Conservation (phyloP, 2,888 invertebrate genomes). For the Hirtodrosophila trivittata region DNA sequence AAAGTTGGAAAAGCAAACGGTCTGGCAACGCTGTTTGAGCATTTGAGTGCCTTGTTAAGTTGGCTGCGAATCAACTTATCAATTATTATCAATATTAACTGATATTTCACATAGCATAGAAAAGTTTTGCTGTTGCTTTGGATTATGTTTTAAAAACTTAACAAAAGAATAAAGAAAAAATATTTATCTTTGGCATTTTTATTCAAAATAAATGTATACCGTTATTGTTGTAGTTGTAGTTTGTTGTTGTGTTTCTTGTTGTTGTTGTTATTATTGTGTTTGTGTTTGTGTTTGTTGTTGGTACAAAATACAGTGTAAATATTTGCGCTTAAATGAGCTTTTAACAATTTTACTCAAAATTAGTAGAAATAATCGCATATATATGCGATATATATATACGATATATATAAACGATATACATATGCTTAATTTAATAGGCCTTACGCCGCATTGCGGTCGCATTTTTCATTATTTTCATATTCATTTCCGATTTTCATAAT, state of each 20-base stretch:
- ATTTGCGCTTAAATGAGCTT: conserved; percentile 62
- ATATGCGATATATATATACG: conserved; percentile 43
- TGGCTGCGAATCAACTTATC: too few species aligned
- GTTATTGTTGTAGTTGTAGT: conserved; percentile 52
- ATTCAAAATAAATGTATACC: conserved; percentile 77
- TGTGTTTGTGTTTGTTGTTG: conserved; percentile 28
- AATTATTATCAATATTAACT: too few species aligned
- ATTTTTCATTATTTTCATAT: conserved; percentile 22
- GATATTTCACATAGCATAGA: too few species aligned
- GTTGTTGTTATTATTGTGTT: too few species aligned
- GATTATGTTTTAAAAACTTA: too few species aligned
- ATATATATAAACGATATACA: too few species aligned
- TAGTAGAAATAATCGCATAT: conserved; percentile 53
- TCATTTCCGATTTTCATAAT: conserved; percentile 9
- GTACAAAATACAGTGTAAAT: conserved; percentile 65
- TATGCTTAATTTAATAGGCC: conserved; percentile 72
- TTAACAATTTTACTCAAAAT: conserved; percentile 59
- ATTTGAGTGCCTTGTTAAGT: too few species aligned
- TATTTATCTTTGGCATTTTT: conserved; percentile 77
- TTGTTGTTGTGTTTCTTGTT: too few species aligned
- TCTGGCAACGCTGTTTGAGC: too few species aligned
- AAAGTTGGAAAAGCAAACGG: too few species aligned
- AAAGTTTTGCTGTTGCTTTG: too few species aligned
- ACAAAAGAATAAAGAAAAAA: conserved; percentile 18
- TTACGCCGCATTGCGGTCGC: conserved; percentile 57